A percentile compares a stretch with the other conserved stretches of the same genome.
Evolutionary conservation across 1,140 invertebrate genomes (phyloP).

Genomic region (Brachionus angularis): DNA sequence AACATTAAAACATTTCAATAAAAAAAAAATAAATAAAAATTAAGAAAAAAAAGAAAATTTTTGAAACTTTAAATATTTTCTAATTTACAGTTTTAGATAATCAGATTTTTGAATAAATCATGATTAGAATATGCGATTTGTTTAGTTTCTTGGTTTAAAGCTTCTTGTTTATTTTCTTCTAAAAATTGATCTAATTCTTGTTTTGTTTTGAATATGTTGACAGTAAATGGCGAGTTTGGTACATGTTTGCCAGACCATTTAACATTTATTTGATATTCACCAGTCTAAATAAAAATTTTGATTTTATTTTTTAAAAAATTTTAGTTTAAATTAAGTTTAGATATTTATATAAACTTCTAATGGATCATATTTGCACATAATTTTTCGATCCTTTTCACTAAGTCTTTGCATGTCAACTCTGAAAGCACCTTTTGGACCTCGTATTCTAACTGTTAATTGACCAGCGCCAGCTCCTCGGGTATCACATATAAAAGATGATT

Average conservation of each 20-base stretch:
- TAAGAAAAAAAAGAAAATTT: no score
- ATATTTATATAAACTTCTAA: no score
- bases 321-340: background rate
- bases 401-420: constrained; percentile 98
- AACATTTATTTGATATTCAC: constrained; percentile 94
- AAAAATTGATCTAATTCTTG: constrained; percentile 39
- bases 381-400: constrained; percentile 92
- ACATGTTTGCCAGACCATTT: constrained; percentile 96
- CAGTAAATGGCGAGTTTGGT: constrained; percentile 86
- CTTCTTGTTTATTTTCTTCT: background rate
- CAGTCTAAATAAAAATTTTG: constrained; percentile 52
- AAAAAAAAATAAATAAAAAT: no score
- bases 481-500: constrained; percentile 93
- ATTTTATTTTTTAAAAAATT: background rate
- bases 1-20: no score
- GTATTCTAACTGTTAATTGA: constrained; percentile 87
- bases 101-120: no score
- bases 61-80: no score
- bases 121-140: no score
- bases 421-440: constrained; percentile 95
- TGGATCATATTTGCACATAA: constrained; percentile 91
- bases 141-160: no score
- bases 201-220: constrained; percentile 75
- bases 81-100: no score
- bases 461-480: constrained; percentile 83